phyloP scores from a whole-genome alignment of 2,888 invertebrate genomes.

The Hofmannophila pseudospretella region DNA sequence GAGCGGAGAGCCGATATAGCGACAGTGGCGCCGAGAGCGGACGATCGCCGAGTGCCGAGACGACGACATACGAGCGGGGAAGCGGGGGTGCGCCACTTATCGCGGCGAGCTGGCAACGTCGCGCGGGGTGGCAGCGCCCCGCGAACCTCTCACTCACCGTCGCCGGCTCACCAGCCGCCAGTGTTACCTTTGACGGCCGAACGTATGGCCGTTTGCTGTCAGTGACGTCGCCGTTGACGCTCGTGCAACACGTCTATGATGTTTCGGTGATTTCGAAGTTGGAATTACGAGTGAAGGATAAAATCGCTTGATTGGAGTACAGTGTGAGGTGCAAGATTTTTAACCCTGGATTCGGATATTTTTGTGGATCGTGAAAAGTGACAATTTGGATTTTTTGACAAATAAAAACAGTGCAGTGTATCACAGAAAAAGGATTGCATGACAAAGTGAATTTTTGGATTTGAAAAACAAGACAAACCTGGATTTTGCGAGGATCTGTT shows the following conservation, averaged over 20 bases:
- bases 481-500: constrained; percentile 33
- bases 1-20: constrained; percentile 48
- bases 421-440: constrained; percentile 61
- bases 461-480: constrained; percentile 13
- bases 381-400: constrained; percentile 51
- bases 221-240: constrained; percentile 74
- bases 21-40: constrained; percentile 68
- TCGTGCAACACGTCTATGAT: constrained; percentile 76
- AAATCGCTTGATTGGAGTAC: constrained; percentile 81
- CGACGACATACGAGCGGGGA: constrained; percentile 66
- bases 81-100: constrained; percentile 77
- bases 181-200: constrained; percentile 81
- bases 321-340: constrained; percentile 79
- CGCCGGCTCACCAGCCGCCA: constrained; percentile 74
- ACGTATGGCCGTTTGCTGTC: constrained; percentile 70
- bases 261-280: constrained; percentile 73
- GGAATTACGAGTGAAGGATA: constrained; percentile 69
- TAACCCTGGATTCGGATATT: constrained; percentile 65
- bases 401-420: constrained; percentile 67
- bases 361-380: constrained; percentile 62
- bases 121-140: constrained; percentile 76
- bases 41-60: constrained; percentile 68
- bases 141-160: constrained; percentile 80
- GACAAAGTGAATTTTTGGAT: constrained; percentile 39
- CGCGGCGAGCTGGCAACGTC: constrained; percentile 75